phyloP scores from a whole-genome alignment of 1,140 invertebrate genomes.

The Lucilia cuprina region DNA sequence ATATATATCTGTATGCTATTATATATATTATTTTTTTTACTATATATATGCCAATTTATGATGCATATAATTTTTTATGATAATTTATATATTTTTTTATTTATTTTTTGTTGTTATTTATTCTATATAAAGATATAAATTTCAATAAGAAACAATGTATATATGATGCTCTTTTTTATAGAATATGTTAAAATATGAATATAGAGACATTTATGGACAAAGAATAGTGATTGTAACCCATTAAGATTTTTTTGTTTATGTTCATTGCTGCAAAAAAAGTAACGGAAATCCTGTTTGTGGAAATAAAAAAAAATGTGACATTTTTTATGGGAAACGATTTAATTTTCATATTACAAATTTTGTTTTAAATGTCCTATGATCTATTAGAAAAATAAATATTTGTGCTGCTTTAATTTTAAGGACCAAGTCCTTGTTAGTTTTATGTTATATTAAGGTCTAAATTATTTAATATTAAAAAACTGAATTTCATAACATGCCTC shows the following conservation, averaged over 20 bases:
- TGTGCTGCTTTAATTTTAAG: not conserved
- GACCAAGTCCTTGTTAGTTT: not conserved
- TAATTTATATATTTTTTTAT: constrained; percentile 13
- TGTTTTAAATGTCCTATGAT: no score
- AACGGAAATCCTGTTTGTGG: not conserved
- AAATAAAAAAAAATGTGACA: no score
- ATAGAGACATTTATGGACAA: not conserved
- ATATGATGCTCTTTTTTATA: not conserved
- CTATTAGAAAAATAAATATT: no score
- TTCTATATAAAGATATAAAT: constrained; percentile 22
- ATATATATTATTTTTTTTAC: not conserved
- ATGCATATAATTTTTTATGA: constrained; percentile 33
- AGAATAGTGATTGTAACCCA: not conserved
- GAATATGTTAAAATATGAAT: not conserved
- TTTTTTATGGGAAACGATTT: no score
- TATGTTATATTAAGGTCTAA: not conserved
- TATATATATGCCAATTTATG: constrained; percentile 29
- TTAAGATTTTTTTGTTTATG: not conserved
- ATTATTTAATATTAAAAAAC: not conserved
- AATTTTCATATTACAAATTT: no score
- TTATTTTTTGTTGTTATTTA: not conserved
- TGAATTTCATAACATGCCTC: not conserved
- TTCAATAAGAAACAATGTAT: constrained; percentile 18
- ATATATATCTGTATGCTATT: not conserved
- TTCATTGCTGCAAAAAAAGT: not conserved